phyloP scores from a whole-genome alignment of 2,888 invertebrate genomes.

The Xestobium rufovillosum region DNA sequence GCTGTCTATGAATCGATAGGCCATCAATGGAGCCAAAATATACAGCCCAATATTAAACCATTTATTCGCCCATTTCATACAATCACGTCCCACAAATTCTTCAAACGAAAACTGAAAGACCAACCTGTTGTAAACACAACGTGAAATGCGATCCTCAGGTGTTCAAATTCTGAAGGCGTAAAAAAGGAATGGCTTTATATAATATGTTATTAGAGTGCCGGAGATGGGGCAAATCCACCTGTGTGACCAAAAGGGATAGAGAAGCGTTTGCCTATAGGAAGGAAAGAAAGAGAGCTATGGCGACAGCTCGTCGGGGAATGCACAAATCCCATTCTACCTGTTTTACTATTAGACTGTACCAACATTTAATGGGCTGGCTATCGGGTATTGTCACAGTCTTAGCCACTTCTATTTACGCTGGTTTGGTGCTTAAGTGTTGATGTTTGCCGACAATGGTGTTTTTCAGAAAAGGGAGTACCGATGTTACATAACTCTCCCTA shows the following conservation, averaged over 20 bases:
- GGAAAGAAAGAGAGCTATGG: slow-evolving; percentile 34
- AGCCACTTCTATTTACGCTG: slow-evolving; percentile 16
- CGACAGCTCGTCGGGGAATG: slow-evolving; percentile 43
- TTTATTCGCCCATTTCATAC: no score
- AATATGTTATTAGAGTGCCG: slow-evolving; percentile 36
- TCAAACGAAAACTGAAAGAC: neutral
- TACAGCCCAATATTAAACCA: no score
- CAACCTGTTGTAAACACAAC: slow-evolving; percentile 26
- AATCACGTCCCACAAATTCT: neutral
- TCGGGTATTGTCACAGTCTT: slow-evolving; percentile 20
- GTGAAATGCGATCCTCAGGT: slow-evolving; percentile 33
- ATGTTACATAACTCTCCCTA: no score
- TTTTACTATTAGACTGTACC: slow-evolving; percentile 29
- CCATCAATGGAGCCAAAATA: no score
- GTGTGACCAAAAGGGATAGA: slow-evolving; percentile 25
- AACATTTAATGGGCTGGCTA: slow-evolving; percentile 23
- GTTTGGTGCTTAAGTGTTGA: slow-evolving; percentile 17
- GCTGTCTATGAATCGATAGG: no score
- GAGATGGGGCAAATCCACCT: slow-evolving; percentile 35
- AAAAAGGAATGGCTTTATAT: slow-evolving; percentile 40
- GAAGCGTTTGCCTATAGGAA: slow-evolving; percentile 19
- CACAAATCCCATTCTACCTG: slow-evolving; percentile 43
- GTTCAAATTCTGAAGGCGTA: slow-evolving; percentile 38
- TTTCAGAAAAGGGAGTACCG: no score
- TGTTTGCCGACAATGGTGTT: slow-evolving; percentile 23